Percentiles rank a stretch among this genome's conserved stretches.
These are phyloP conservation scores for Phyllotis vaccarum DNA, from an alignment of 2,797 vertebrate genomes.

Conservation along the genomic window DNA sequence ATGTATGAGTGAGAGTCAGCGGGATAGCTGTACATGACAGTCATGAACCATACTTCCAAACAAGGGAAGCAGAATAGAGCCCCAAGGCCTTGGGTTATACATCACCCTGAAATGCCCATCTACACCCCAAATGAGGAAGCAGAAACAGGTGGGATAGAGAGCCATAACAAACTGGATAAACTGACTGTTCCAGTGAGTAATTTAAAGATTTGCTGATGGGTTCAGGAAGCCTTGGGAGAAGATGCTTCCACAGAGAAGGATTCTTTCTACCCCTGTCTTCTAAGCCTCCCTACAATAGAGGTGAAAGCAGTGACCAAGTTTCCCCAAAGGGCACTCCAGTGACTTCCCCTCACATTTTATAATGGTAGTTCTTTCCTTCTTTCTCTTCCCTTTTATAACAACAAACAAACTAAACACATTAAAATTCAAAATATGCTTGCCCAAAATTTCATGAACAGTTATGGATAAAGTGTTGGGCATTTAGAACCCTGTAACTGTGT, in stretches of 20 bases:
- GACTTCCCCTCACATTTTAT: background rate
- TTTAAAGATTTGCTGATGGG: background rate
- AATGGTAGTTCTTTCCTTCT: background rate
- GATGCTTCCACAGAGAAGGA: background rate
- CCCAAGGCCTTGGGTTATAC: background rate
- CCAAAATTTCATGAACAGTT: background rate
- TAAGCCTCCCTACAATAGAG: background rate
- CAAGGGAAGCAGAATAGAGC: background rate
- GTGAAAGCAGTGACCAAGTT: background rate
- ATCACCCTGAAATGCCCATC: background rate
- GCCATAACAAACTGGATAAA: background rate
- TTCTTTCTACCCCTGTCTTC: background rate
- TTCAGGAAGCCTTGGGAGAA: background rate
- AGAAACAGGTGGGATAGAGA: background rate
- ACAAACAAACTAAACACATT: background rate
- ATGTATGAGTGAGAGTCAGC: background rate
- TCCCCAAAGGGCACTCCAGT: background rate
- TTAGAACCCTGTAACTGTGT: background rate
- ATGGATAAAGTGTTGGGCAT: background rate
- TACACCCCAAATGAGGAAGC: background rate
- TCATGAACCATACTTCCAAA: background rate
- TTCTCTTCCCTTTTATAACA: background rate
- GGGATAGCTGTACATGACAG: background rate
- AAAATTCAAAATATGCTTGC: background rate
- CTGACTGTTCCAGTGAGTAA: background rate